Evolutionary conservation across 2,888 invertebrate genomes (phyloP), one percentile per base, ranked within the genome.

Genomic region (Acleris literana): DNA sequence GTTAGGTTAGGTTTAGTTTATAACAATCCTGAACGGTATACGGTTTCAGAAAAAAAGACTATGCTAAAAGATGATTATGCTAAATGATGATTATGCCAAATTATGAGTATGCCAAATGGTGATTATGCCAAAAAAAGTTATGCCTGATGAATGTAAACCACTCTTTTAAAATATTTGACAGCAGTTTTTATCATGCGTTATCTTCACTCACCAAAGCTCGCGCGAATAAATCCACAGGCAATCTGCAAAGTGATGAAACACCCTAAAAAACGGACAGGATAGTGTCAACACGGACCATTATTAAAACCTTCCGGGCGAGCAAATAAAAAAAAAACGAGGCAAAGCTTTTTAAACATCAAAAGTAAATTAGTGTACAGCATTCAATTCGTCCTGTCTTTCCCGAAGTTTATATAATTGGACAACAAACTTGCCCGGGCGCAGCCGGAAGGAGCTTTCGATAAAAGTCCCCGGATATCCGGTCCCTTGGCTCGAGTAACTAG

Each of bases 391-490:
- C 74, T 76, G 76, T 78, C 74, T 76, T 70, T 53, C 33, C 49
- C 46, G 33, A 72, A 75, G 74, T 77, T 79, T 80, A 80, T 81
- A 80, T 85, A 87, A 87, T 86, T 87, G 81, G 74, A 77, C 78
- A 76, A 76, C 79, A 81, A 85, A 81, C 81, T 81, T 76, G 68
- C 29, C 59, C 66, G 63, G 68, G 61, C 48, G 33, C 29, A 51
- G 57, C 63, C 66, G 72, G 72, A 70, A 66, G 74, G 60, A 71
- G 77, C 71, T 74, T 71, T 77, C 80, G 78, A 80, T 77, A 77
- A 80, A 77, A 81, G 81, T 76, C 76, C 64, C 81, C 82, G 86
- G 86, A 86, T 75, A 73, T 86, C 85, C 85, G 82, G 75, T 68
- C 69, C 74, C 69, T 68, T 56, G 64, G 18, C 55, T 46, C 44